phyloP scores from a whole-genome alignment of 92 coral and sea anemone genomes.

The Porites cylindrica region DNA sequence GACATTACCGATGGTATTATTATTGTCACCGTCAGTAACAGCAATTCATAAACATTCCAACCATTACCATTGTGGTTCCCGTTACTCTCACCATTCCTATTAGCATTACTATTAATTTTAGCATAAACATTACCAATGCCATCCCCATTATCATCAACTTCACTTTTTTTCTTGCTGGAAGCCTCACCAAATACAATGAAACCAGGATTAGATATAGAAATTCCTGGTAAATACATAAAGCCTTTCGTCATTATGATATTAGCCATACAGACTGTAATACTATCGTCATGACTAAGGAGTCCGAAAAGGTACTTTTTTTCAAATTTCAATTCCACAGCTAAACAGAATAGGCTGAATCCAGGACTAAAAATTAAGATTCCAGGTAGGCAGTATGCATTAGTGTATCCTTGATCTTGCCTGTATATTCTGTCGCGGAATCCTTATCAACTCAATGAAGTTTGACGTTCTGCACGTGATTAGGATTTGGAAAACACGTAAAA shows the following conservation, averaged over 20 bases:
- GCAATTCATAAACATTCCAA: background rate
- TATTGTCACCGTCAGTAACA: background rate
- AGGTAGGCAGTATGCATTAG: conserved; percentile 44
- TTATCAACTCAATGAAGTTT: too few relatives aligned
- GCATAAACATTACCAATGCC: background rate
- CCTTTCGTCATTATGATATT: background rate
- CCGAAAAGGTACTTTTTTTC: background rate
- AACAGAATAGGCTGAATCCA: conserved; percentile 57
- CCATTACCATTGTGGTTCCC: background rate
- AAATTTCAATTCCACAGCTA: conserved; percentile 9
- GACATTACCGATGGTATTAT: too few relatives aligned
- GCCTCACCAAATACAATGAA: background rate
- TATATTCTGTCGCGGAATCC: background rate
- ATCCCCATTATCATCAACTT: background rate
- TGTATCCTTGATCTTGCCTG: background rate
- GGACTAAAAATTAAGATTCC: conserved; percentile 84
- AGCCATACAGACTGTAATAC: background rate
- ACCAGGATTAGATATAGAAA: background rate
- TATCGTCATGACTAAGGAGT: background rate
- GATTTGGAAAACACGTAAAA: too few relatives aligned
- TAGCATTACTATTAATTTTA: too few relatives aligned
- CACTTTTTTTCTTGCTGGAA: background rate
- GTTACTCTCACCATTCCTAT: background rate
- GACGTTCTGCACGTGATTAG: too few relatives aligned
- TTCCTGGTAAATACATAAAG: background rate